Conservation (phyloP, 2,888 invertebrate genomes). For the Chaitophorus viminalis region DNA sequence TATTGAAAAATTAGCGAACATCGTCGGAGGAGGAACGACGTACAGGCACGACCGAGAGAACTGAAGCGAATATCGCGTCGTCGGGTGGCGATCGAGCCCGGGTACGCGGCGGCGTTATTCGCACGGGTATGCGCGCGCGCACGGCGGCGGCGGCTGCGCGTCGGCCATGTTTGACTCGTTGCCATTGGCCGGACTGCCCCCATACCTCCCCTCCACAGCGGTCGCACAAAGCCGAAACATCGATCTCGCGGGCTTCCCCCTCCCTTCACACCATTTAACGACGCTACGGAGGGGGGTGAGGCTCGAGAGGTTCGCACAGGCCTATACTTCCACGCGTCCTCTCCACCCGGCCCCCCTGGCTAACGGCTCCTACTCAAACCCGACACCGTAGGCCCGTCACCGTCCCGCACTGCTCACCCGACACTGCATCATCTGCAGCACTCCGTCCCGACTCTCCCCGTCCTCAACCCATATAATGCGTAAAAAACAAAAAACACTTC, state of each 20-base stretch:
- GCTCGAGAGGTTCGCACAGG: too few species aligned
- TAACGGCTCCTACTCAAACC: too few species aligned
- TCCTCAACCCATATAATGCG: too few species aligned
- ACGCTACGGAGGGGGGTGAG: not conserved
- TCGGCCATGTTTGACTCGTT: slow-evolving; percentile 56
- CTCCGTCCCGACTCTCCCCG: too few species aligned
- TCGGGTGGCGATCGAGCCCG: not conserved
- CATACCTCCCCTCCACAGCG: not conserved
- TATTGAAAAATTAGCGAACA: not conserved
- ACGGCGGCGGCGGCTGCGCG: slow-evolving; percentile 22
- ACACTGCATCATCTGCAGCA: too few species aligned
- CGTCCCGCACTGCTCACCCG: too few species aligned
- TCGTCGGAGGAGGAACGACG: slow-evolving; percentile 17
- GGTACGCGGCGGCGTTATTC: slow-evolving; percentile 29
- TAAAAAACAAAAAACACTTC: slow-evolving; percentile 3
- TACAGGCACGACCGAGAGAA: slow-evolving; percentile 30
- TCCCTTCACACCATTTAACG: not conserved
- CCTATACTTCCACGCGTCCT: too few species aligned
- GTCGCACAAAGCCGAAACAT: slow-evolving; percentile 24
- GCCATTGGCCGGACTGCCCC: slow-evolving; percentile 25
- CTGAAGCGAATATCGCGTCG: slow-evolving; percentile 55
- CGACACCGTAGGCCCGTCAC: too few species aligned
- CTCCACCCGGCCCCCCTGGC: too few species aligned
- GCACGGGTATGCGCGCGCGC: slow-evolving; percentile 27
- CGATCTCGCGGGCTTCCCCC: slow-evolving; percentile 12